Conservation (phyloP, 53 echinoderm and acorn worm species). For the Holothuria leucospilota region DNA sequence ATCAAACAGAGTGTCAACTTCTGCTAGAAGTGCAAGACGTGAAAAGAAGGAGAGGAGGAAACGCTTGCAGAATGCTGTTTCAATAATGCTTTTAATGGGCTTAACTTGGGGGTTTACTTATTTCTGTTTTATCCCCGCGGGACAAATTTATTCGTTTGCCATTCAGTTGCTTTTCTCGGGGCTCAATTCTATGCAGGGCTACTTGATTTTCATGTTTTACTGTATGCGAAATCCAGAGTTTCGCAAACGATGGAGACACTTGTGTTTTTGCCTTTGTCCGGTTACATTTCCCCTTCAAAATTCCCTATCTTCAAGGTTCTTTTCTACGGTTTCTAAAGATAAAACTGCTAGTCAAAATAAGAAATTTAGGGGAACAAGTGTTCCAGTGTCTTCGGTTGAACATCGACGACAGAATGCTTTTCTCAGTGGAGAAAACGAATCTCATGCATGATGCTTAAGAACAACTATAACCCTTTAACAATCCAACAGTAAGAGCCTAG, state of each 20-base stretch:
- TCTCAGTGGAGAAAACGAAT: too few species aligned
- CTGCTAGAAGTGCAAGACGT: not conserved
- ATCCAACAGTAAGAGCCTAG: too few species aligned
- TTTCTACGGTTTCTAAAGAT: not conserved
- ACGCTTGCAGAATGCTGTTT: conserved; percentile 74
- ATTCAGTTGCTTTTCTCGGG: conserved; percentile 77
- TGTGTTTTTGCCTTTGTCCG: conserved; percentile 49
- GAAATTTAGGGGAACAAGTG: too few species aligned
- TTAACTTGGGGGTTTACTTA: conserved; percentile 84
- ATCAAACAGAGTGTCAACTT: conserved; percentile 46
- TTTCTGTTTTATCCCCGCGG: conserved; percentile 68
- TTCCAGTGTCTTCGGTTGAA: too few species aligned
- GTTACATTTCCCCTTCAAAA: not conserved
- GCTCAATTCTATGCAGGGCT: conserved; percentile 88
- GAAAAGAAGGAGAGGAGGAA: conserved; percentile 30
- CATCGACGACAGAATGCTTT: too few species aligned
- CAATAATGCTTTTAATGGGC: conserved; percentile 84
- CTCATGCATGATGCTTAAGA: too few species aligned
- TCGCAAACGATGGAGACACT: conserved; percentile 58
- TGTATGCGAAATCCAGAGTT: conserved; percentile 83
- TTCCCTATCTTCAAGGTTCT: not conserved
- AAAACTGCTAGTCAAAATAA: too few species aligned
- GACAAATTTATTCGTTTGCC: conserved; percentile 56
- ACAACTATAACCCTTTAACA: too few species aligned
- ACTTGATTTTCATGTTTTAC: conserved; percentile 90